Base-by-base conservation (phyloP, 2,888 invertebrate species). In the Hemistola chrysoprasaria region DNA sequence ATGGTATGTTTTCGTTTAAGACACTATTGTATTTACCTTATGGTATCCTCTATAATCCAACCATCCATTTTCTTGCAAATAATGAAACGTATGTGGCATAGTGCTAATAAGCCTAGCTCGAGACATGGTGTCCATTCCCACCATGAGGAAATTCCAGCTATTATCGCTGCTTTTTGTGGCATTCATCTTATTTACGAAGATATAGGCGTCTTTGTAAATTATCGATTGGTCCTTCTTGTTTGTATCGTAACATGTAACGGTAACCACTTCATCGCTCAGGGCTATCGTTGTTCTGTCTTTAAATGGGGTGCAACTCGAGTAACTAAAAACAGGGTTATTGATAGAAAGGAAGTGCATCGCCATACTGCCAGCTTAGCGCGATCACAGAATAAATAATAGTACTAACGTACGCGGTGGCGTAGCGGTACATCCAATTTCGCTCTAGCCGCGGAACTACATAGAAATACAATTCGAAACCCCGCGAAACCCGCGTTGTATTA, bases 41-140 rank as follows among this genome's bases (percentile, higher is more conserved):
- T 61, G 53, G 42, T 57, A 53, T 27, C 53, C 57, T 42, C 91
- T 90, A 65, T 94, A 87, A 55, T 94, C 93, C 34, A 95, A 78
- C 91, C 94, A 95, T 29, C 91, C 90, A 30, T 92, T 90, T 10
- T 91, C 82, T 11, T 91, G 82, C 20, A 97, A 80, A 67, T 93
- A 93, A 31, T 90, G 75, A 1, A 90, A 85, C 0, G 95, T 95
- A 56, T 89, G 87, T 0, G 94, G 95, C 92, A 97, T 92, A 8
- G 93, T 92, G 21, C 94, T 90, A 11, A 92, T 89, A 35, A 94
- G 90, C 75, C 96, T 95, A 6, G 94, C 88, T 33, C 96, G 88
- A 0, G 96, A 96, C 50, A 96, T 92, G 32, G 95, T 95, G 60
- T 97, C 96, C 54, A 97, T 92, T 11, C 96, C 97, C 10, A 97